These are phyloP conservation scores for Dynastes hyllus DNA, from an alignment of 2,888 invertebrate species.

Conservation along the genomic window DNA sequence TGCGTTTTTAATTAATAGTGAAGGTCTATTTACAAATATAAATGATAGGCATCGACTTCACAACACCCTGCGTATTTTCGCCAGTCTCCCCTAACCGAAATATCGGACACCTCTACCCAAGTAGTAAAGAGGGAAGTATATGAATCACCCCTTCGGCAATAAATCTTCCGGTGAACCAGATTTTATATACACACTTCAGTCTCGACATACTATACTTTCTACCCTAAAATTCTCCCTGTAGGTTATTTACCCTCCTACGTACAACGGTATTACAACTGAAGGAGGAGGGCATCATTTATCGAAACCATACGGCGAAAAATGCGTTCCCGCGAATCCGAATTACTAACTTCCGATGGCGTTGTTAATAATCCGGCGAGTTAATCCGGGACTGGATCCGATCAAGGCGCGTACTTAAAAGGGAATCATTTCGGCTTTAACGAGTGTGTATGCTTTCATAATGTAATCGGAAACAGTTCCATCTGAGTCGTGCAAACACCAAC, in stretches of 20 bases:
- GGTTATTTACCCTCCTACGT: not conserved
- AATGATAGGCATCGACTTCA: no score
- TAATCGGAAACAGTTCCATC: constrained; percentile 3
- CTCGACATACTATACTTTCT: not conserved
- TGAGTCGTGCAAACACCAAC: not conserved
- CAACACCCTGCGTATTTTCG: no score
- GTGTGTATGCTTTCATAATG: constrained; percentile 15
- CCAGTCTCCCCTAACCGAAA: not conserved
- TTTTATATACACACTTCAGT: constrained; percentile 31
- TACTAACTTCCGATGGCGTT: constrained; percentile 20
- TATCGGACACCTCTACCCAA: not conserved
- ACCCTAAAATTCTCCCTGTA: not conserved
- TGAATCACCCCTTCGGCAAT: constrained; percentile 32
- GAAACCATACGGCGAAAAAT: constrained; percentile 20
- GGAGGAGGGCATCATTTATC: not conserved
- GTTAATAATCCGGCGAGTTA: constrained; percentile 39
- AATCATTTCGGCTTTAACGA: constrained; percentile 34
- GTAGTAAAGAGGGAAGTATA: not conserved
- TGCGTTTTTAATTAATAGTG: no score
- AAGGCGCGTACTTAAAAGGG: constrained; percentile 13
- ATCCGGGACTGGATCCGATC: constrained; percentile 8
- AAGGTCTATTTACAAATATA: no score
- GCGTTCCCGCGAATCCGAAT: not conserved
- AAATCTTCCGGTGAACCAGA: constrained; percentile 21
- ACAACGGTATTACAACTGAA: not conserved